Evolutionary conservation across 2,113 vertebrate genomes (phyloP).

Genomic region (Sapajus apella): DNA sequence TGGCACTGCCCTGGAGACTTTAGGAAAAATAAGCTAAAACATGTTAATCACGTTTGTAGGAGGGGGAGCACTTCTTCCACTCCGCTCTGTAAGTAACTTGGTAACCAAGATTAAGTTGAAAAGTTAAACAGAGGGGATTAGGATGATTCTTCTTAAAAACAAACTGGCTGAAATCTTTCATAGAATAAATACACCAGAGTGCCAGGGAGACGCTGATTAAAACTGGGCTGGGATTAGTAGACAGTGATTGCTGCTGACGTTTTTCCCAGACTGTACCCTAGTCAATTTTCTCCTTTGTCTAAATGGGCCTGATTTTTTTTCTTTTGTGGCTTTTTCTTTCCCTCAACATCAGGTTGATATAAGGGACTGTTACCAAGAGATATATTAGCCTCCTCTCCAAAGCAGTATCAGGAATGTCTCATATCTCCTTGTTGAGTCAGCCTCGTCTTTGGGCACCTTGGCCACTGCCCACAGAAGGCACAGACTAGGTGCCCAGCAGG

Average conservation of each 20-base stretch:
- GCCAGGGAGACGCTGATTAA: conserved; percentile 69
- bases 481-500: background rate
- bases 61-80: background rate
- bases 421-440: background rate
- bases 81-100: conserved; percentile 44
- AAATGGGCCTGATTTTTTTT: background rate
- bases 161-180: conserved; percentile 55
- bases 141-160: conserved; percentile 60
- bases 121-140: conserved; percentile 75
- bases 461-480: background rate
- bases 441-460: background rate
- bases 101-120: conserved; percentile 66
- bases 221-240: conserved; percentile 60
- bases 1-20: background rate
- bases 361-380: background rate
- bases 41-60: background rate
- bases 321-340: background rate
- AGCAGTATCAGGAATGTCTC: background rate
- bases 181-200: conserved; percentile 66
- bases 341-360: background rate
- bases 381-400: background rate
- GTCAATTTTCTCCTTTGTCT: background rate
- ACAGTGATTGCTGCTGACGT: background rate
- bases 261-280: background rate
- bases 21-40: background rate